These are phyloP conservation scores for Tinea pellionella DNA, from an alignment of 2,888 invertebrate species.

Conservation along the genomic window DNA sequence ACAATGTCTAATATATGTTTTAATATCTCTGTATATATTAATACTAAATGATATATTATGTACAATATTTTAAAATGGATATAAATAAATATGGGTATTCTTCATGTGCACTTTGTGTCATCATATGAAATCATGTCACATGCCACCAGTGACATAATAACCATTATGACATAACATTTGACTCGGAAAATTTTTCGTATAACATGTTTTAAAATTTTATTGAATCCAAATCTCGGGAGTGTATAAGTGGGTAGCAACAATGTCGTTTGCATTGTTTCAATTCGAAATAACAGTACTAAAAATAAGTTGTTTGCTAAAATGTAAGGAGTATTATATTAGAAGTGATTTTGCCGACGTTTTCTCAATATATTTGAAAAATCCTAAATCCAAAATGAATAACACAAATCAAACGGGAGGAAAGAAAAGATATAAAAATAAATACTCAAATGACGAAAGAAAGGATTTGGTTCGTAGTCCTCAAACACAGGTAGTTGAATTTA, in stretches of 20 bases:
- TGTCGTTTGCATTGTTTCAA: constrained; percentile 37
- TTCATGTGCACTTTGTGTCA: too few relatives aligned
- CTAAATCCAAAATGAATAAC: constrained; percentile 19
- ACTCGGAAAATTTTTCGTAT: neutral
- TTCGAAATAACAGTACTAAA: constrained; percentile 44
- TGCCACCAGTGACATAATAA: too few relatives aligned
- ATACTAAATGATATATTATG: too few relatives aligned
- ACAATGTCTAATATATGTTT: neutral
- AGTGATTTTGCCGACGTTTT: constrained; percentile 45
- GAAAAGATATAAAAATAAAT: constrained; percentile 23
- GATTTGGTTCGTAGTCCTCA: constrained; percentile 7
- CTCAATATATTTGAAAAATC: constrained; percentile 33
- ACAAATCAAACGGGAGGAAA: constrained; percentile 24
- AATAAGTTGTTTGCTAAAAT: constrained; percentile 31
- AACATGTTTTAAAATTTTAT: neutral
- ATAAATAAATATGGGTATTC: too few relatives aligned
- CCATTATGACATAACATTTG: neutral
- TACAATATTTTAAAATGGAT: too few relatives aligned
- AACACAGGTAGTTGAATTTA: constrained; percentile 29
- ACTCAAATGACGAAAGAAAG: constrained; percentile 22
- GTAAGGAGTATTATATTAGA: constrained; percentile 33
- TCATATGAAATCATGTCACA: too few relatives aligned
- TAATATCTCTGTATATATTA: too few relatives aligned
- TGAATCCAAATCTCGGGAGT: neutral
- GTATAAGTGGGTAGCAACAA: neutral